Base-by-base conservation (phyloP, 1,140 invertebrate genomes). In the Drosophila suzukii region DNA sequence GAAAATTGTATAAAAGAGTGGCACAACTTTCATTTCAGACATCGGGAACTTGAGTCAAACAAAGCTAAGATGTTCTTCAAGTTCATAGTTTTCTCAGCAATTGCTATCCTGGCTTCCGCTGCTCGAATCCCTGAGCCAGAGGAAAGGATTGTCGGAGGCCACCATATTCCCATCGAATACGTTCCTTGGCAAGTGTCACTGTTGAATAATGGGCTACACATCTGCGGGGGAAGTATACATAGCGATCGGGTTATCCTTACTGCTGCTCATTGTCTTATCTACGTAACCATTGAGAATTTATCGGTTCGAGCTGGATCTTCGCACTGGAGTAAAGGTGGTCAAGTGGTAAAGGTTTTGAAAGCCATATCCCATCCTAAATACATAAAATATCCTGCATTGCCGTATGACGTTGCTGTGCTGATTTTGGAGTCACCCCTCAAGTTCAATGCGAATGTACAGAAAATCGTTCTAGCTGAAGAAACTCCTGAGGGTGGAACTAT, bases 101-200 rank as follows among this genome's bases (percentile, higher is more conserved):
- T 39, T 39, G 7, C 24, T 13, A 8, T 4, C 13, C 20, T 55
- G 13, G 17, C 27, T 3, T 39, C 36, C n/a, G 36, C 53, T 55
- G 36, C 17, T 39, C 53, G 34, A 7, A 27, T n/a, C n/a, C 17
- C 53, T 27, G 7, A 6, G 3, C 53, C 53, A 27, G 36, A 27
- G 20, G 53, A 39, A 27, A 39, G 53, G 8, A 55, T 55, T 13
- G 13, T 55, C 6, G 36, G 53, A 10, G 53, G 53, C 13, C 13
- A 39, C 11, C 27, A 5, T 24, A 55, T 55, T 4, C 36, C 36
- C 13, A 55, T 55, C 13, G 36, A 55, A 27, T n/a, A 55, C 39
- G 53, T 55, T 10, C 53, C 53, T 27, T 55, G 53, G 53, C 53
- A 55, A 39, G 53, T 55, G 20, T n/a, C 53, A 6, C 8, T 55